Evolutionary conservation across 2,113 vertebrate species (phyloP).

Genomic region (Poeciliopsis retropinna): DNA sequence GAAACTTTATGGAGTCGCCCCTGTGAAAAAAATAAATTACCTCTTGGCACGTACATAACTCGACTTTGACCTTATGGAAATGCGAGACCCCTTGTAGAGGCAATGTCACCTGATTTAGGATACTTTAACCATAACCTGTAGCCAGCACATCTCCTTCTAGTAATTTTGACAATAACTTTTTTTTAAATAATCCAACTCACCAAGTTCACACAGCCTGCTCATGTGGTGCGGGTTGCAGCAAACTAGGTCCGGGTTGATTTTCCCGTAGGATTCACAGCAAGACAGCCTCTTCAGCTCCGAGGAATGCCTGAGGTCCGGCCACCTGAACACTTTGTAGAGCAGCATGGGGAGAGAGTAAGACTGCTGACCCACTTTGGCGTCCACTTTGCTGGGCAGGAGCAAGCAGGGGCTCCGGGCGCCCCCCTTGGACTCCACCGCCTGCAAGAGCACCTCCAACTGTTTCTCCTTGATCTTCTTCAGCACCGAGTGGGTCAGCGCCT

Average conservation of each 20-base stretch:
- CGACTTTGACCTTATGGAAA: slow-evolving; percentile 64
- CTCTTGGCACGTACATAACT: slow-evolving; percentile 35
- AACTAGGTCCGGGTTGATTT: slow-evolving; percentile 90
- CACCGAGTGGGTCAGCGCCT: slow-evolving; percentile 91
- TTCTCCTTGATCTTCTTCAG: slow-evolving; percentile 94
- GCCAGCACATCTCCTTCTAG: background rate
- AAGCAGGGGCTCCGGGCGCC: slow-evolving; percentile 90
- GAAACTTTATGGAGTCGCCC: slow-evolving; percentile 6
- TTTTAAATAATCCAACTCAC: slow-evolving; percentile 73
- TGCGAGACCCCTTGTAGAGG: slow-evolving; percentile 49
- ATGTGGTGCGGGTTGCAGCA: slow-evolving; percentile 99
- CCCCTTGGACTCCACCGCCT: slow-evolving; percentile 94
- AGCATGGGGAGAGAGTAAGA: slow-evolving; percentile 91
- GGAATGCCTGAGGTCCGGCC: slow-evolving; percentile 95
- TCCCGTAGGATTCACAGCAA: slow-evolving; percentile 96
- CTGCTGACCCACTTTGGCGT: slow-evolving; percentile 88
- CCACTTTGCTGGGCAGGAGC: slow-evolving; percentile 88
- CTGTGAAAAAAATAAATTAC: slow-evolving; percentile 20
- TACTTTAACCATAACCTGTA: slow-evolving; percentile 46
- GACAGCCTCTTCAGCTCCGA: slow-evolving; percentile 94
- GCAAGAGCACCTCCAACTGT: slow-evolving; percentile 92
- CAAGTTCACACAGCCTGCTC: slow-evolving; percentile 95
- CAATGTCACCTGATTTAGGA: slow-evolving; percentile 66
- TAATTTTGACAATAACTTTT: background rate
- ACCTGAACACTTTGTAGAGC: slow-evolving; percentile 96